Conservation (phyloP, 1,140 invertebrate species). For the Aphelenchoides fujianensis region DNA sequence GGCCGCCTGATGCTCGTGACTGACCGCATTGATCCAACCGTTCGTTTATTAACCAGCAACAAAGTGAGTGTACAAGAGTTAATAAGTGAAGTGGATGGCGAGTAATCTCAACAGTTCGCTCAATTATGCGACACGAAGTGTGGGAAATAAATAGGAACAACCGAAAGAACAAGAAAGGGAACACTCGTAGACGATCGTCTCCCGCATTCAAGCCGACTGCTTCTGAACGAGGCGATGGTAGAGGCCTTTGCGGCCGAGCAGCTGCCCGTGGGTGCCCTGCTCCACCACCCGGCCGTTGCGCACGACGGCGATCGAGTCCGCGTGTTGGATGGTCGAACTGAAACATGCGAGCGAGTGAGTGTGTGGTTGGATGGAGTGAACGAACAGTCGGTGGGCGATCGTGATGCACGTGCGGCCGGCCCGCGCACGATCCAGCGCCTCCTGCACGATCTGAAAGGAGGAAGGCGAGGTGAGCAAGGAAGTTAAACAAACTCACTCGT, state of each 20-base stretch:
- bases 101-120: not conserved
- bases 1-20: too few species aligned
- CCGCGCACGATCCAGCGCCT: constrained; percentile 45
- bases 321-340: constrained; percentile 72
- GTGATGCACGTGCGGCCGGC: constrained; percentile 64
- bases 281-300: constrained; percentile 37
- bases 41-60: too few species aligned
- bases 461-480: too few species aligned
- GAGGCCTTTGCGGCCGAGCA: constrained; percentile 62
- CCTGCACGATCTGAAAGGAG: constrained; percentile 64
- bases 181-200: not conserved
- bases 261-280: constrained; percentile 64
- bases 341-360: too few species aligned
- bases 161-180: too few species aligned
- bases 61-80: too few species aligned
- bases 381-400: constrained; percentile 65
- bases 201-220: constrained; percentile 19
- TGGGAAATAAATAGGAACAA: too few species aligned
- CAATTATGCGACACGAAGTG: not conserved
- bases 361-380: too few species aligned
- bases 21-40: too few species aligned
- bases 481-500: too few species aligned
- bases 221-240: constrained; percentile 35
- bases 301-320: constrained; percentile 68
- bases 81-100: not conserved